These are phyloP conservation scores for Pterobdella sp. DNA, from an alignment of 2,888 invertebrate genomes.

Conservation along the genomic window DNA sequence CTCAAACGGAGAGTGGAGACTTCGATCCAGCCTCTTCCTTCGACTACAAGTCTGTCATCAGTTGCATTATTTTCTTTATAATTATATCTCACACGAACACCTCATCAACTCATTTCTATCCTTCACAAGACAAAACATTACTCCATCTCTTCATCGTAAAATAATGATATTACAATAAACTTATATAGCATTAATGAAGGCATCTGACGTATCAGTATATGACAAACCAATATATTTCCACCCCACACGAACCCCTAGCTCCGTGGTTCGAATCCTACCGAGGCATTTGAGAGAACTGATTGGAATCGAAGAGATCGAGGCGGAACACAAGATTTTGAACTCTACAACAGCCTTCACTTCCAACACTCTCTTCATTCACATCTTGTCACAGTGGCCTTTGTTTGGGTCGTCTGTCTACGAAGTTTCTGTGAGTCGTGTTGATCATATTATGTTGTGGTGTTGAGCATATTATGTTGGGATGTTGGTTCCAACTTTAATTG, in stretches of 20 bases:
- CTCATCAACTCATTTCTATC: no score
- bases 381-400: slow-evolving; percentile 86
- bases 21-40: slow-evolving; percentile 50
- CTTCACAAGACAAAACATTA: no score
- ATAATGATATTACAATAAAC: no score
- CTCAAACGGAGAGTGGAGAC: slow-evolving; percentile 82
- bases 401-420: slow-evolving; percentile 87
- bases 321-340: slow-evolving; percentile 80
- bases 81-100: background rate
- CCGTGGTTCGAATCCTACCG: slow-evolving; percentile 60
- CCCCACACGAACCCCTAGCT: no score
- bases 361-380: slow-evolving; percentile 81
- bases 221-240: no score
- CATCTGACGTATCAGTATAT: no score
- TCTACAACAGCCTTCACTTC: slow-evolving; percentile 79
- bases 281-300: slow-evolving; percentile 70
- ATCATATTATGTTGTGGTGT: background rate
- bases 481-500: background rate
- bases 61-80: background rate
- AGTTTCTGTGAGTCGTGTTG: slow-evolving; percentile 65
- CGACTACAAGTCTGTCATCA: slow-evolving; percentile 45
- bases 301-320: slow-evolving; percentile 69
- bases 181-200: no score
- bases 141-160: no score
- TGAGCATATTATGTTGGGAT: background rate